Evolutionary conservation across 2,797 vertebrate species (phyloP), one percentile per base, ranked within the genome.

Genomic region (Chaenodraco wilsoni): DNA sequence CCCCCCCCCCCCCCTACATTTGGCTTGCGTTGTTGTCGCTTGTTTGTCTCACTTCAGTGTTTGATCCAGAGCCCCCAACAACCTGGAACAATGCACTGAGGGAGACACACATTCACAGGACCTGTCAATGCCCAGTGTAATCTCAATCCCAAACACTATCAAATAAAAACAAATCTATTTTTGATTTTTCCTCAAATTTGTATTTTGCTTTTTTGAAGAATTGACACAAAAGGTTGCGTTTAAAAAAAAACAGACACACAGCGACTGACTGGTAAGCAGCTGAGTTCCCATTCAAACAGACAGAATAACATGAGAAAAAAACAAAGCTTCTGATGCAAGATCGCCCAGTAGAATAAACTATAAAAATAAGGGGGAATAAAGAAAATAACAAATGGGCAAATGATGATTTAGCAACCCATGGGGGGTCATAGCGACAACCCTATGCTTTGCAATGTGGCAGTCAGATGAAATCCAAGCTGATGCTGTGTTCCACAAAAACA

Each of bases 31-130:
- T 85, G 83, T 84, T 88, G 77, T 85, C 70, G 74, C 78, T 92
- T 88, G 90, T 93, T 91, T 92, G 87, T 90, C 84, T 92, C 85
- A 85, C 87, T 88, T 87, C 69, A 76, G 72, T 73, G 79, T 89
- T 84, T 89, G 74, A 89, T 85, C 83, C 84, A 74, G 63, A 80
- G 69, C 73, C 79, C 33, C 64, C 58, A 56, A 76, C 88, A 85
- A 74, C 79, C 85, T 83, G 85, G 79, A 93, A 92, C 90, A 93
- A 93, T 92, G 87, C 89, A 56, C 60, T 76, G 69, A 73, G 62
- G 62, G 60, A 77, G 58, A 61, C 78, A 71, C 72, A 82, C 63
- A 76, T 76, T 65, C 74, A 43, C 81, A 82, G 69, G 77, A 83
- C 68, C 72, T 61, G 43, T 57, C 56, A 48, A 27, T 65, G 44